These are phyloP conservation scores for Opisthocomus hoazin DNA, from an alignment of 2,113 vertebrate species.

Conservation along the genomic window DNA sequence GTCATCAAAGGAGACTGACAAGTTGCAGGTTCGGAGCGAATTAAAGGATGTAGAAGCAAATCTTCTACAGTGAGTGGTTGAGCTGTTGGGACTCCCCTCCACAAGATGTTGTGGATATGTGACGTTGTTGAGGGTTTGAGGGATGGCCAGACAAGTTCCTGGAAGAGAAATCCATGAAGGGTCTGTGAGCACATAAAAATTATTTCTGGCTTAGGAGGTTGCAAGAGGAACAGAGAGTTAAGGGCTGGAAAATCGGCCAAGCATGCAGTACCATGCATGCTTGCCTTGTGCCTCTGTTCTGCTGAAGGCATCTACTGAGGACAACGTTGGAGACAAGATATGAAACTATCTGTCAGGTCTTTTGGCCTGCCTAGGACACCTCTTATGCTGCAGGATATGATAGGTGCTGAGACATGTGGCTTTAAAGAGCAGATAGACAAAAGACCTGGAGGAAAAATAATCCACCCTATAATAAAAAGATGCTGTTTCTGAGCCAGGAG, in stretches of 20 bases:
- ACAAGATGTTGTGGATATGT: neutral
- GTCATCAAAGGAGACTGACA: neutral
- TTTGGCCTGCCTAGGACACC: neutral
- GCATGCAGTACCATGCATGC: too few species aligned
- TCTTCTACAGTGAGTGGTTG: neutral
- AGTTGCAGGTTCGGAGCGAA: neutral
- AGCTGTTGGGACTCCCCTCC: neutral
- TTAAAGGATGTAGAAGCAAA: neutral
- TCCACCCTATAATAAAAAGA: neutral
- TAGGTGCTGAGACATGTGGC: neutral
- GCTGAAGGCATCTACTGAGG: neutral
- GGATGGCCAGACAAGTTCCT: neutral
- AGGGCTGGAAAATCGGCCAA: neutral
- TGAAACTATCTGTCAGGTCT: neutral
- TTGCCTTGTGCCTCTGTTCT: neutral
- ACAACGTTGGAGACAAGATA: neutral
- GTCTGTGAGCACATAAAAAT: neutral
- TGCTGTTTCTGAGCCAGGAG: neutral
- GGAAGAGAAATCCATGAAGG: neutral
- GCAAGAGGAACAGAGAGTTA: neutral
- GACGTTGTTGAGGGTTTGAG: neutral
- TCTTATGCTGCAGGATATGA: neutral
- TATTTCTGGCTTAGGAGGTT: neutral
- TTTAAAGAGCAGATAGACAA: neutral
- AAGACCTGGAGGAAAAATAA: neutral